Evolutionary conservation across 2,113 vertebrate genomes (phyloP).

Genomic region (Corythornis vintsioides): DNA sequence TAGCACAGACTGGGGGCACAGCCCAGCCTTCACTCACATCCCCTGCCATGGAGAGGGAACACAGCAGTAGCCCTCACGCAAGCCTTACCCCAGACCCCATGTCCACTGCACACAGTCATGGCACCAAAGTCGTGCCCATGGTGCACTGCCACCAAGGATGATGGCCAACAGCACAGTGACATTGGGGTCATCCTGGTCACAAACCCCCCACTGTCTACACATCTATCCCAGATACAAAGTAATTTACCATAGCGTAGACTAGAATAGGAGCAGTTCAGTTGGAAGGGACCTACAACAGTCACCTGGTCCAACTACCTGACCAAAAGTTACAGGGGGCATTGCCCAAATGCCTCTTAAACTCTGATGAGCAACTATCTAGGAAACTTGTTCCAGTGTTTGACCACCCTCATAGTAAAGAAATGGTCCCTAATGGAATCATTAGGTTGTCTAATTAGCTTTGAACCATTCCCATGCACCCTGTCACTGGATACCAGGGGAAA

Average conservation of each 20-base stretch:
- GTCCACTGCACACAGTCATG: fast-evolving
- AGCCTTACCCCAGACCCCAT: not conserved
- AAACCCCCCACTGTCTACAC: not conserved
- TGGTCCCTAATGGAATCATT: not conserved
- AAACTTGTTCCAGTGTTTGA: not conserved
- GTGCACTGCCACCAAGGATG: fast-evolving
- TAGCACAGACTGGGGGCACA: not conserved
- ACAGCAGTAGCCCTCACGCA: fast-evolving
- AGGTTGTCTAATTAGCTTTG: not conserved
- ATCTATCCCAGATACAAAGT: not conserved
- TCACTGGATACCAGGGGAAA: not conserved
- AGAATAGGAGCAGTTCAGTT: not conserved
- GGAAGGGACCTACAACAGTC: not conserved
- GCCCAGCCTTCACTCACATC: fast-evolving
- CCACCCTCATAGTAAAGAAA: not conserved
- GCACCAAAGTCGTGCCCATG: not conserved
- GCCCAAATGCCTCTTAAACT: not conserved
- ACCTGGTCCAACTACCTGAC: not conserved
- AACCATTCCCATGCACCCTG: fast-evolving
- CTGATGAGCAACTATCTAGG: too few relatives aligned
- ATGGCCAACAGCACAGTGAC: not conserved
- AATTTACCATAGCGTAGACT: not conserved
- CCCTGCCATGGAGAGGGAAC: not conserved
- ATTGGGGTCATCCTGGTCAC: not conserved
- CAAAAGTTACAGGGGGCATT: not conserved